Base-by-base conservation (phyloP, 2,113 vertebrate species). In the Corynorhinus townsendii region DNA sequence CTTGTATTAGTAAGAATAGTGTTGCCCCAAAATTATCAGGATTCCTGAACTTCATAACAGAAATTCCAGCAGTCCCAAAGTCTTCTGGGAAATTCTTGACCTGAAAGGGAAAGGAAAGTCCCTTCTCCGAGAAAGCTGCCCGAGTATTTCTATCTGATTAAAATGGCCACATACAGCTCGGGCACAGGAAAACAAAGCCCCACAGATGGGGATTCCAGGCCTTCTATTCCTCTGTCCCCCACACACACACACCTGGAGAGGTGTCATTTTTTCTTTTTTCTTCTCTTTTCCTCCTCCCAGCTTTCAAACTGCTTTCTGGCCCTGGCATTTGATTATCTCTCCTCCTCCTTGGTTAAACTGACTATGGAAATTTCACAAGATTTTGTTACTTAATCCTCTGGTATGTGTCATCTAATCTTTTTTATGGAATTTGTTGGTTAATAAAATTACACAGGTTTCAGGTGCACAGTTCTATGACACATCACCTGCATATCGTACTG, bases 31-130 rank as follows among this genome's bases (percentile, higher is more conserved):
- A 88, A 80, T 62, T 38, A 33, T 43, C 22, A 45, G 47, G 24
- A 56, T 88, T 88, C 80, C 56, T 85, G 64, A 91, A 90, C 90
- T 96, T 91, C 64, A 75, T 64, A 85, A 73, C 49, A 93, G 52
- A 93, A 68, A 88, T 96, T 80, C 33, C 73, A 75, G 33, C 35
- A 49, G 82, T 54, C 35, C 30, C 73, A 80, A 76, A 81, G 73
- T n/a, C 68, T 89, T 81, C 93, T 71, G 72, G 77, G 68, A 90
- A 91, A 85, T 95, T 85, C 45, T 84, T 93, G 47, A 84, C 43
- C 72, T 69, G 66, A 81, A 80, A 71, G 7, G 4, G 66, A 95
- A 76, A 81, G 43, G 40, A 59, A 28, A 56, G 52, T 89, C 40
- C 14, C 11, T 64, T 82, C 33, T 71, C 52, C 19, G 73, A 45